These are phyloP conservation scores for Cottus gobio DNA, from an alignment of 2,113 vertebrate genomes.

Conservation along the genomic window DNA sequence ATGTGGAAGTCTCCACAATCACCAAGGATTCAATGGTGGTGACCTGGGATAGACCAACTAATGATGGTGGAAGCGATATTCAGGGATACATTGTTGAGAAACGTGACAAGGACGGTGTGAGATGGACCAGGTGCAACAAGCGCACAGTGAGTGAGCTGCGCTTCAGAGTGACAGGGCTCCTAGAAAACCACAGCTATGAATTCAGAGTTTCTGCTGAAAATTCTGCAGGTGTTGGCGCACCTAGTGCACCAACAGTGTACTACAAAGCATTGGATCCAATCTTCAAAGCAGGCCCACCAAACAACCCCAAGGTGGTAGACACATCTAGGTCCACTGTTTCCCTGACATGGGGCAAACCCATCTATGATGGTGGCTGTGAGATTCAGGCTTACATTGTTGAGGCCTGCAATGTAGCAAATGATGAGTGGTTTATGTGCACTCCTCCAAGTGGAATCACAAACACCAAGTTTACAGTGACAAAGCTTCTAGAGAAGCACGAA, in stretches of 20 bases:
- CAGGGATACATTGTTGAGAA: conserved; percentile 95
- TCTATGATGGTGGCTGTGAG: conserved; percentile 98
- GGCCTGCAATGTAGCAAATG: conserved; percentile 87
- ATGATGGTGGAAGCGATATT: conserved; percentile 95
- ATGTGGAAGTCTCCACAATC: conserved; percentile 91
- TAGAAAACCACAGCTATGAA: conserved; percentile 95
- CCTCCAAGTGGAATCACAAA: conserved; percentile 91
- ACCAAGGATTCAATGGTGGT: conserved; percentile 98
- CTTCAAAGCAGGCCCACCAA: conserved; percentile 97
- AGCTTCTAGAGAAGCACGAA: conserved; percentile 93
- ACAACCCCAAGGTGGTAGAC: conserved; percentile 93
- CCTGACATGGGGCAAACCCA: conserved; percentile 96
- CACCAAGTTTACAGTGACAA: conserved; percentile 90
- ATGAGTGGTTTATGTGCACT: conserved; percentile 96
- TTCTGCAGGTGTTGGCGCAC: conserved; percentile 93
- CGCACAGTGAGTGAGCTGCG: conserved; percentile 92
- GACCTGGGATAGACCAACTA: conserved; percentile 94
- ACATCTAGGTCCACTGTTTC: conserved; percentile 92
- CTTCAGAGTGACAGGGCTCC: conserved; percentile 93
- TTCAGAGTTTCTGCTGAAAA: conserved; percentile 97
- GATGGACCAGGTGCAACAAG: conserved; percentile 98
- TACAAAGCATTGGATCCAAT: conserved; percentile 95
- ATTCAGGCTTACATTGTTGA: conserved; percentile 98
- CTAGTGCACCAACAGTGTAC: conserved; percentile 89
- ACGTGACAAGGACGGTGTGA: conserved; percentile 95